Base-by-base conservation (phyloP, 2,113 vertebrate species). In the Willisornis vidua region DNA sequence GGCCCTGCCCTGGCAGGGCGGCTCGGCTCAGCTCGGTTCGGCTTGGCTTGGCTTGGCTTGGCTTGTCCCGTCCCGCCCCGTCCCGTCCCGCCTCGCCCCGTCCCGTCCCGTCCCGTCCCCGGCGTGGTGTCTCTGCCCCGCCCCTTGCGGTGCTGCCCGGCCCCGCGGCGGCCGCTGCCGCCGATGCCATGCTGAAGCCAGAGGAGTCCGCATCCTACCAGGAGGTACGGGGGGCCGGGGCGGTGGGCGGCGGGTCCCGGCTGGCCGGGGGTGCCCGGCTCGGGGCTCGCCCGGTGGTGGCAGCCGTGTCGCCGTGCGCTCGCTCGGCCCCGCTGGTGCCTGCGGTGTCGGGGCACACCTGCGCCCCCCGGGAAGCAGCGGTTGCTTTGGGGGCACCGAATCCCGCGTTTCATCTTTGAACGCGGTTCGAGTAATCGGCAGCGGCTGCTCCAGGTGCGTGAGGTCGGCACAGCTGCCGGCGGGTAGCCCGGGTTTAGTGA, bases 201-300 rank as follows among this genome's bases (percentile, higher is more conserved):
- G 98, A 98, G 66, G 70, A 65, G 31, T 96, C 97, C 90, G 97
- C 97, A 41, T 98, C 98, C 67, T 99, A 99, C 96, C 97, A 97
- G 87, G 98, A 99, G 99, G 99, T 99, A 97, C 55, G 58, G 49
- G 26, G 96, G 19, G 6, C 16, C 25, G 49, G 55, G 17, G 54
- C 22, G 15, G 89, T 43, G 76, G 29, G 66, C 18, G 19, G 74
- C 48, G 39, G 31, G 31, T 11, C 31, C 41, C 11, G 19, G 33
- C 58, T 61, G 8, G 22, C 22, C 45, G 33, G 48, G 8, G 23
- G 2, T 49, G 46, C 19, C 24, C 31, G 68, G 3, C 8, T 15
- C 10, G 24, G 35, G 10, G 41, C 54, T 61, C 3, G 59, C 33
- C 46, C 1, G 8, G 62, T 57, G 15, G 55, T 33, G n/a, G 3